Conservation (phyloP, 2,113 vertebrate genomes). For the Cephalopholis sonnerati region DNA sequence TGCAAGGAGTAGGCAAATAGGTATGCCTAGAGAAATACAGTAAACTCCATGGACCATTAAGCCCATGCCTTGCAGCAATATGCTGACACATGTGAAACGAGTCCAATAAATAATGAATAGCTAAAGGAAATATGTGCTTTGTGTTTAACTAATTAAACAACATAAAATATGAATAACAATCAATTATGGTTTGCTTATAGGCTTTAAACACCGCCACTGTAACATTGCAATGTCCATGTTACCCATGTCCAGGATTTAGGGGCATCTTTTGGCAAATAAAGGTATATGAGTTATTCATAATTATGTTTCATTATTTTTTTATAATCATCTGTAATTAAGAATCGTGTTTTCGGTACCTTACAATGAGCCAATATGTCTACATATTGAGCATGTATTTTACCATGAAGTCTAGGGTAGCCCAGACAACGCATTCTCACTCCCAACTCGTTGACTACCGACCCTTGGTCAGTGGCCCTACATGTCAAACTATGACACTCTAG, state of each 20-base stretch:
- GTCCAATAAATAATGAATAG: slow-evolving; percentile 74
- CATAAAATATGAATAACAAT: slow-evolving; percentile 82
- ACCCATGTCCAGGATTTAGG: not conserved
- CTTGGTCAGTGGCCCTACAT: no score
- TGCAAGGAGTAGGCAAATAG: slow-evolving; percentile 6
- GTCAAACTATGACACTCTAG: no score
- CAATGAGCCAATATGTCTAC: no score
- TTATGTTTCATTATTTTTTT: no score
- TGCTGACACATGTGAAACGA: slow-evolving; percentile 69
- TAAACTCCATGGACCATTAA: slow-evolving; percentile 39
- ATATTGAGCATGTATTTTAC: no score
- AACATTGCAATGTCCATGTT: slow-evolving; percentile 8
- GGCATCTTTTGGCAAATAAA: no score
- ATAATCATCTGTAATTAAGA: no score
- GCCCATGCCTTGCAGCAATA: slow-evolving; percentile 13
- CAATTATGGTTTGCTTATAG: slow-evolving; percentile 61
- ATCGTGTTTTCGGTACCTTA: no score
- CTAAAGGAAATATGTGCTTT: slow-evolving; percentile 68
- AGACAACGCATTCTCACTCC: no score
- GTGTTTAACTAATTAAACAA: slow-evolving; percentile 81
- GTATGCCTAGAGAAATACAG: slow-evolving; percentile 7
- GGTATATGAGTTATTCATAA: no score
- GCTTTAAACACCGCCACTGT: slow-evolving; percentile 49
- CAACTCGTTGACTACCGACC: no score
- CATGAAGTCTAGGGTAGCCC: no score